phyloP scores from a whole-genome alignment of 2,113 vertebrate species.

The Pao palembangensis region DNA sequence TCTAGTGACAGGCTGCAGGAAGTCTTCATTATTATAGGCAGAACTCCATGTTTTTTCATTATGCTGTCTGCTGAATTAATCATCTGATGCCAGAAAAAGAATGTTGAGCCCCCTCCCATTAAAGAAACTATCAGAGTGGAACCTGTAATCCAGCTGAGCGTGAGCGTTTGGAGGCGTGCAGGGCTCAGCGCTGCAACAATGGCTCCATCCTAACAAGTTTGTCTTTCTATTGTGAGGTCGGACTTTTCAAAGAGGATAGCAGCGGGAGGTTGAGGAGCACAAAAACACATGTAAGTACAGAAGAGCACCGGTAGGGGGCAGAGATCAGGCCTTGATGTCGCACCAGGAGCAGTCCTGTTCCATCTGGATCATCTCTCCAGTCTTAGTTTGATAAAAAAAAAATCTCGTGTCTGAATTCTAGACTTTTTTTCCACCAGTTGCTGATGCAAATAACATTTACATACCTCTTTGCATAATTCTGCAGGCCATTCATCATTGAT shows the following conservation, averaged over 20 bases:
- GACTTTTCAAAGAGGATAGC: conserved; percentile 28
- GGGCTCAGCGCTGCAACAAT: conserved; percentile 23
- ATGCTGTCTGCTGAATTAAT: too few relatives aligned
- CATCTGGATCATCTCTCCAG: too few relatives aligned
- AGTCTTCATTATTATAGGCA: too few relatives aligned
- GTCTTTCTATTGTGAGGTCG: conserved; percentile 28
- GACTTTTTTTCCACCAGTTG: conserved; percentile 25
- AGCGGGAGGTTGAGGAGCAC: background rate
- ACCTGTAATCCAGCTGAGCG: too few relatives aligned
- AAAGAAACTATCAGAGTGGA: too few relatives aligned
- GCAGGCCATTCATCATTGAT: conserved; percentile 24
- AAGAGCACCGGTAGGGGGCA: background rate
- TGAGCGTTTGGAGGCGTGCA: conserved; percentile 1
- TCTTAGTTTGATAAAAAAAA: background rate
- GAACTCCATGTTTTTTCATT: too few relatives aligned
- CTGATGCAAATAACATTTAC: conserved; percentile 44
- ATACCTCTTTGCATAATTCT: conserved; percentile 51
- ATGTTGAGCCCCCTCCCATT: too few relatives aligned
- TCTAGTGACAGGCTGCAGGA: too few relatives aligned
- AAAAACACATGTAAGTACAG: too few relatives aligned
- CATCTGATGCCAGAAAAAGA: too few relatives aligned
- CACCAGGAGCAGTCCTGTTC: too few relatives aligned
- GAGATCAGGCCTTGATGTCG: background rate
- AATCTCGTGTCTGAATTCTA: background rate
- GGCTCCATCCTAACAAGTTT: conserved; percentile 14